Evolutionary conservation across 2,113 vertebrate genomes (phyloP), one percentile per base, ranked within the genome.

Genomic region (Clarias magur): DNA sequence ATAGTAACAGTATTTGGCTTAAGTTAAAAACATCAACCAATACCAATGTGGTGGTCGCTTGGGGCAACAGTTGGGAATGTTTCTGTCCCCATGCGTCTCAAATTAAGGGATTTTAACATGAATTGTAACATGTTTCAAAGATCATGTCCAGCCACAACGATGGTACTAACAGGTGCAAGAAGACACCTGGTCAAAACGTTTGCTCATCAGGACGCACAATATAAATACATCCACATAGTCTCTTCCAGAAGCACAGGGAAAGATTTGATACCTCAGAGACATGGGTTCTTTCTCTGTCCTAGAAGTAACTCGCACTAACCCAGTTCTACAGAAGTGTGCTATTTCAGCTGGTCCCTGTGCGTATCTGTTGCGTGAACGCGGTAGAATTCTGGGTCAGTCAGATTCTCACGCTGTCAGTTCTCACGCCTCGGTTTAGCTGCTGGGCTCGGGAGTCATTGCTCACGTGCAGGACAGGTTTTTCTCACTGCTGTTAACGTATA

Each of bases 361-460:
- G 73, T 16, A 21, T 67, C 15, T 80, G 81, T 54, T 78, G 30
- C 78, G 83, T 83, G 65, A 83, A 63, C 72, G 48, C 11, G 42
- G 12, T 38, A 23, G 70, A 17, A 72, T 88, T 90, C 85, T 90
- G 78, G 82, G 87, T 88, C 85, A 87, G 60, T 63, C 62, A 76
- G 82, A 87, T 88, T 87, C 78, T 84, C 63, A 68, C 60, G 67
- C 68, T 81, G 21, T 88, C 59, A 84, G 81, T 86, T 85, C 85
- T 85, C 62, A 57, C 23, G 72, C 53, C 82, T 83, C 82, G 11
- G 78, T 80, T 59, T 60, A 34, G 42, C 63, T 34, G 10, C 10
- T 70, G n/a, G 82, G 84, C 59, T 85, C 63, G 11, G 10, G 85
- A 68, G 42, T 9, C 53, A 62, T 25, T 54, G 42, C n/a, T 67